Evolutionary conservation across 2,888 invertebrate species (phyloP).

Genomic region (Amphimallon solstitiale): DNA sequence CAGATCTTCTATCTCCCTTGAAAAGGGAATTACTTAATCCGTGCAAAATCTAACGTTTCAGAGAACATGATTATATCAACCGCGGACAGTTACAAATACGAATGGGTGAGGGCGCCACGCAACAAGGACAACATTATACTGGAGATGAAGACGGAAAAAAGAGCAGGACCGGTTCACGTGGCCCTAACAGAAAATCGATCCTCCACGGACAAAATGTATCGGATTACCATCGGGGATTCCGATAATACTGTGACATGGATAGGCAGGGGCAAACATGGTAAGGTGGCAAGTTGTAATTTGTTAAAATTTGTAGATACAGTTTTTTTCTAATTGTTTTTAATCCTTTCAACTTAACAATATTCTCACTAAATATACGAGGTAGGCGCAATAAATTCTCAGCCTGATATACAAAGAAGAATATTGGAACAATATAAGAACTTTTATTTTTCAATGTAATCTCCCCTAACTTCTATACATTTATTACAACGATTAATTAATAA

Average conservation of each 20-base stretch:
- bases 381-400: too few relatives aligned
- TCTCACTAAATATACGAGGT: too few relatives aligned
- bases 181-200: constrained; percentile 61
- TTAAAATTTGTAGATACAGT: too few relatives aligned
- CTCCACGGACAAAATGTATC: constrained; percentile 69
- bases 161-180: constrained; percentile 65
- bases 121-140: constrained; percentile 72
- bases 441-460: too few relatives aligned
- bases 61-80: constrained; percentile 74
- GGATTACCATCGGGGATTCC: constrained; percentile 70
- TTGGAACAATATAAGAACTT: too few relatives aligned
- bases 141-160: constrained; percentile 66
- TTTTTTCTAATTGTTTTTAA: too few relatives aligned
- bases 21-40: constrained; percentile 21
- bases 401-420: too few relatives aligned
- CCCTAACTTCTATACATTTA: too few relatives aligned
- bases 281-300: constrained; percentile 40
- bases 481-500: too few relatives aligned
- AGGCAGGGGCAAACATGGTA: constrained; percentile 74
- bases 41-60: constrained; percentile 49
- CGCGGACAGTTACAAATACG: constrained; percentile 71
- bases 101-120: constrained; percentile 73
- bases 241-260: constrained; percentile 70
- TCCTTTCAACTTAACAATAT: too few relatives aligned
- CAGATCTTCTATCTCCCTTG: constrained; percentile 51